Percentiles rank a stretch among this genome's conserved stretches.
These are phyloP conservation scores for Heteractis magnifica DNA, from an alignment of 92 coral and sea anemone species.

Conservation along the genomic window DNA sequence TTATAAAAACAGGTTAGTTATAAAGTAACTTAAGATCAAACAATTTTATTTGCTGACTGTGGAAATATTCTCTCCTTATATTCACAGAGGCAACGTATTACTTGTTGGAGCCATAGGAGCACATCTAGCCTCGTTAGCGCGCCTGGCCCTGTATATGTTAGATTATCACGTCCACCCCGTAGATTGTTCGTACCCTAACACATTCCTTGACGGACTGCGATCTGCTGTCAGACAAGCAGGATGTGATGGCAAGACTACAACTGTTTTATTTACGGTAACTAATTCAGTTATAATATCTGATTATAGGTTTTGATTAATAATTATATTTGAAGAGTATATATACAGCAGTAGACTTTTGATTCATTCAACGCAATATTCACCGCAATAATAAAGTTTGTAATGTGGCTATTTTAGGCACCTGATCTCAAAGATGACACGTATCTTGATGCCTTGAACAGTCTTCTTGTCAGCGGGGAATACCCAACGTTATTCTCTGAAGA, in stretches of 20 bases:
- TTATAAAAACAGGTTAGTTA: slow-evolving; percentile 84
- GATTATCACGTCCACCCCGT: slow-evolving; percentile 87
- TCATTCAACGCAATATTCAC: too few relatives aligned
- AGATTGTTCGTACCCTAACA: slow-evolving; percentile 85
- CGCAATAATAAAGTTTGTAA: background rate
- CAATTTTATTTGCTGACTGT: background rate
- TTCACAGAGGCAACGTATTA: slow-evolving; percentile 79
- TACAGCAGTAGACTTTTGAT: background rate
- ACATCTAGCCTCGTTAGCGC: slow-evolving; percentile 76
- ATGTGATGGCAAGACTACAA: slow-evolving; percentile 98
- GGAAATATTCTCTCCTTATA: background rate
- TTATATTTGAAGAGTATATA: too few relatives aligned
- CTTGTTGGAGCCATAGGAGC: slow-evolving; percentile 94
- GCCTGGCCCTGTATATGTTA: slow-evolving; percentile 87
- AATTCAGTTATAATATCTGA: background rate
- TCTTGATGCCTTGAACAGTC: slow-evolving; percentile 90
- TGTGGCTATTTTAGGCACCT: slow-evolving; percentile 52
- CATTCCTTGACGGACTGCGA: slow-evolving; percentile 93
- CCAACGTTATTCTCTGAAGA: slow-evolving; percentile 96
- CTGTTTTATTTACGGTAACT: slow-evolving; percentile 77
- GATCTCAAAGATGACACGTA: slow-evolving; percentile 88
- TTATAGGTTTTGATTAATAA: too few relatives aligned
- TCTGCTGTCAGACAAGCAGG: slow-evolving; percentile 99
- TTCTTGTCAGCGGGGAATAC: slow-evolving; percentile 92
- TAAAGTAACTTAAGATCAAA: background rate